A percentile compares a stretch with the other conserved stretches of the same genome.
These are phyloP conservation scores for Numenius phaeopus DNA, from an alignment of 2,797 vertebrate genomes.

Conservation along the genomic window DNA sequence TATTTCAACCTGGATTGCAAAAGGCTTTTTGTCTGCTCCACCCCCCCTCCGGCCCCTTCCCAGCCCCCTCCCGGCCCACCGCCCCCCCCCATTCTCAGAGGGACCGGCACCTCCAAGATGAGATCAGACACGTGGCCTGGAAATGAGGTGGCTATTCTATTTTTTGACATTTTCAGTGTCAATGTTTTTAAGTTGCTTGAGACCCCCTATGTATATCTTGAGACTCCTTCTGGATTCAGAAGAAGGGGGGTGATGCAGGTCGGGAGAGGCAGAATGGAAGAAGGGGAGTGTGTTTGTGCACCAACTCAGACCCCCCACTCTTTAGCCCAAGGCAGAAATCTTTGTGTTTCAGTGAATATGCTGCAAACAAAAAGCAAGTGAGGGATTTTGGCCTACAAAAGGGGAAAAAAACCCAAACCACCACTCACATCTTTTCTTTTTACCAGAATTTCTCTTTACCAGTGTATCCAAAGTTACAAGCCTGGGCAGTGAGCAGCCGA, in stretches of 20 bases:
- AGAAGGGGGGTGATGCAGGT: background rate
- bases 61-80: no score
- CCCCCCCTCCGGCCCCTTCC: no score
- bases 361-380: background rate
- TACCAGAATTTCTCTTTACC: background rate
- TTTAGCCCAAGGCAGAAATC: background rate
- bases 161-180: background rate
- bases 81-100: background rate
- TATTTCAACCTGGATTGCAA: background rate
- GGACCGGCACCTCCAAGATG: background rate
- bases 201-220: background rate
- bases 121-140: background rate
- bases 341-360: background rate
- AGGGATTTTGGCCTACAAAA: background rate
- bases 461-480: background rate
- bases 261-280: background rate
- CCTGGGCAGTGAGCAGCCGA: background rate
- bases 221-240: background rate
- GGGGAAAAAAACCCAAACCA: no score
- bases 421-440: background rate
- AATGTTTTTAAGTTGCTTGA: background rate
- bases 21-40: background rate
- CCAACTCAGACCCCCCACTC: background rate
- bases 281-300: background rate
- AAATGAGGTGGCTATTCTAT: background rate